Evolutionary conservation across 2,797 vertebrate species (phyloP).

Genomic region (Todus mexicanus): DNA sequence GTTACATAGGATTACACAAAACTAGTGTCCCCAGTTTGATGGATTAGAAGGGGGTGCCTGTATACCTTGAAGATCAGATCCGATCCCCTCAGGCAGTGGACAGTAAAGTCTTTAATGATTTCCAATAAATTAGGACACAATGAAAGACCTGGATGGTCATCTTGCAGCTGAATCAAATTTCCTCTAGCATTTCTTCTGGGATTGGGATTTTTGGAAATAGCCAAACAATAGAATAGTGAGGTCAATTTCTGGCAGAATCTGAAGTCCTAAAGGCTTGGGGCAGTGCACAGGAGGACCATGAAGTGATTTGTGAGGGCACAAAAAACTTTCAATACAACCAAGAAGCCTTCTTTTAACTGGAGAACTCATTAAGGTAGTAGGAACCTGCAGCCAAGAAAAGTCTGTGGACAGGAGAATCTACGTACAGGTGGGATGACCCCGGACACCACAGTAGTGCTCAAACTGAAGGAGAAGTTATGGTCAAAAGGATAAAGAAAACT

Average conservation of each 20-base stretch:
- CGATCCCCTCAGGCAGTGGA: background rate
- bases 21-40: accelerated
- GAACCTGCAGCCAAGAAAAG: background rate
- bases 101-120: accelerated
- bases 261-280: too few relatives aligned
- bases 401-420: background rate
- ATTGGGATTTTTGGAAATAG: background rate
- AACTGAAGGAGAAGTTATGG: background rate
- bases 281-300: background rate
- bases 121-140: background rate
- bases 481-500: background rate
- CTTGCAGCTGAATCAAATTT: background rate
- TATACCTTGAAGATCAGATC: background rate
- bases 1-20: background rate
- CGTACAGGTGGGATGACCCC: accelerated
- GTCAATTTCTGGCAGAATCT: background rate
- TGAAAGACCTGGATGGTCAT: background rate
- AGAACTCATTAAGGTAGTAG: background rate
- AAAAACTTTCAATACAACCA: too few relatives aligned
- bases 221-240: background rate
- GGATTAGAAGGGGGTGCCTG: background rate
- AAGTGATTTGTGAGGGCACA: background rate
- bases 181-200: background rate
- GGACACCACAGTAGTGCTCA: background rate
- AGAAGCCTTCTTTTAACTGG: background rate